These are phyloP conservation scores for Neoarius graeffei DNA, from an alignment of 2,113 vertebrate genomes.

Conservation along the genomic window DNA sequence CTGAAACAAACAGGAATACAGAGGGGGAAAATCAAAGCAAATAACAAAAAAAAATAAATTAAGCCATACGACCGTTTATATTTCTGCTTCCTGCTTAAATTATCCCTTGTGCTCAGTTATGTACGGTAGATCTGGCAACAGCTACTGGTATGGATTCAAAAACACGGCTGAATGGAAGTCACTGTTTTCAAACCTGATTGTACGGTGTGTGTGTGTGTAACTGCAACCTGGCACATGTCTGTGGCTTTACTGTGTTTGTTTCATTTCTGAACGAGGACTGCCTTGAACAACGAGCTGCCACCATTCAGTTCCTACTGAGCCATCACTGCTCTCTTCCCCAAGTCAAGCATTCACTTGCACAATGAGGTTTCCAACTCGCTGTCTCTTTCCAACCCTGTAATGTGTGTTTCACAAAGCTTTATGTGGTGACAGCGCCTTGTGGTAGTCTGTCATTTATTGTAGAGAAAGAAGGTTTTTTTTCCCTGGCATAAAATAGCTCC, in stretches of 20 bases:
- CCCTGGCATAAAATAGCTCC: not conserved
- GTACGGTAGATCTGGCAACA: not conserved
- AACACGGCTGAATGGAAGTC: constrained; percentile 28
- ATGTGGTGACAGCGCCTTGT: constrained; percentile 22
- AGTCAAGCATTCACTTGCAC: not conserved
- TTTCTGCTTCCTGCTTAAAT: not conserved
- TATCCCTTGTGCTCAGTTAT: not conserved
- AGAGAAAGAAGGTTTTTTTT: not conserved
- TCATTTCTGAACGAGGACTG: constrained; percentile 26
- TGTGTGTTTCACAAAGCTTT: not conserved
- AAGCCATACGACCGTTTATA: not conserved
- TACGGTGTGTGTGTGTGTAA: constrained; percentile 11
- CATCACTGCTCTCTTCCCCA: not conserved
- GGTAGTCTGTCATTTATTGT: constrained; percentile 20
- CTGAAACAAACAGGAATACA: not conserved
- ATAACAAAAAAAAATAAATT: not conserved
- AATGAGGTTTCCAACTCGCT: constrained; percentile 1
- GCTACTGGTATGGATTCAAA: constrained; percentile 14
- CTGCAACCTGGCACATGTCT: constrained; percentile 21
- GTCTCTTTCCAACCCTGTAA: constrained; percentile 16
- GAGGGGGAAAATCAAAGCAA: no score
- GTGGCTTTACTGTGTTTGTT: constrained; percentile 28
- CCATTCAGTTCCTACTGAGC: constrained; percentile 9
- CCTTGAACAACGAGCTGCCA: constrained; percentile 7
- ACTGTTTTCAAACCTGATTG: not conserved